phyloP scores from a whole-genome alignment of 2,888 invertebrate genomes.

The Parasteatoda lunata region DNA sequence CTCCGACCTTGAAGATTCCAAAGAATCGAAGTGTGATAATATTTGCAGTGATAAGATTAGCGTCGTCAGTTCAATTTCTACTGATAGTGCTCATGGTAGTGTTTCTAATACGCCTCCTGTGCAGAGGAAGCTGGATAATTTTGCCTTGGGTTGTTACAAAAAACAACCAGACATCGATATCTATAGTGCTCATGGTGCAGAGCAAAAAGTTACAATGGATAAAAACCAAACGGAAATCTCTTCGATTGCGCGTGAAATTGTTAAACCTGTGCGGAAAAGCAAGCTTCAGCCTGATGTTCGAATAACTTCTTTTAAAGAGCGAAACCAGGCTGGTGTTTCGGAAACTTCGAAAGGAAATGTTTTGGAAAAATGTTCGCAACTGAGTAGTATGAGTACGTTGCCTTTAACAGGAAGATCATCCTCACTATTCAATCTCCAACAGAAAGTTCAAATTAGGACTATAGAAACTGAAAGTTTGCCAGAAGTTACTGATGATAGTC shows the following conservation, averaged over 20 bases:
- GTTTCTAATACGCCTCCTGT: conserved; percentile 37
- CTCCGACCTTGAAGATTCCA: conserved; percentile 6
- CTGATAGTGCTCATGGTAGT: conserved; percentile 38
- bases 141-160: conserved; percentile 59
- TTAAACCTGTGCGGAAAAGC: conserved; percentile 32
- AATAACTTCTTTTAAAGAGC: conserved; percentile 52
- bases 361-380: conserved; percentile 45
- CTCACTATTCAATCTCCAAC: conserved; percentile 57
- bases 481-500: conserved; percentile 14
- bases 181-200: conserved; percentile 21
- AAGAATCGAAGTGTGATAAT: conserved; percentile 36
- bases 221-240: neutral
- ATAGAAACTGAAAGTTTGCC: conserved; percentile 4
- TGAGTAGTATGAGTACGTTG: conserved; percentile 45
- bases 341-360: conserved; percentile 28
- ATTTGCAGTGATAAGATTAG: conserved; percentile 16
- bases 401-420: conserved; percentile 61
- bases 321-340: conserved; percentile 5
- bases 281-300: conserved; percentile 49
- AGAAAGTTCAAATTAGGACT: conserved; percentile 15
- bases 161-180: conserved; percentile 49
- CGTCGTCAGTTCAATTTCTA: conserved; percentile 37
- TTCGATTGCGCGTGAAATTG: conserved; percentile 21
- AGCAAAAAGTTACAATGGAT: conserved; percentile 3
- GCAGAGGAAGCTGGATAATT: conserved; percentile 55